Conservation (phyloP, 1,140 invertebrate genomes). For the Triops cancriformis region DNA sequence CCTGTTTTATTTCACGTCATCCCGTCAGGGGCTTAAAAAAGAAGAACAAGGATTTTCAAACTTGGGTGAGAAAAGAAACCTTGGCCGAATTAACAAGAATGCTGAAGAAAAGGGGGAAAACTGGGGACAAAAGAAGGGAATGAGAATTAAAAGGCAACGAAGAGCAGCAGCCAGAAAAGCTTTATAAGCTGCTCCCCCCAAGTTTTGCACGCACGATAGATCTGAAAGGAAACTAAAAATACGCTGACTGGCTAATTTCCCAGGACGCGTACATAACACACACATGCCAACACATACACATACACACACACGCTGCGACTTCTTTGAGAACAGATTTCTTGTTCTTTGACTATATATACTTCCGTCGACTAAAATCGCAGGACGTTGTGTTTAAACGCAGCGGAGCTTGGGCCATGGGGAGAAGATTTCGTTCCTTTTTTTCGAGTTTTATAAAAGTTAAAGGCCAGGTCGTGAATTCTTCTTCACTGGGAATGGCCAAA, state of each 20-base stretch:
- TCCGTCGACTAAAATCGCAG: background rate
- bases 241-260: conserved; percentile 9
- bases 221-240: background rate
- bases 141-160: background rate
- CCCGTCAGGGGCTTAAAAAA: background rate
- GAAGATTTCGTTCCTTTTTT: too few relatives aligned
- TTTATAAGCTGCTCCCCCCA: background rate
- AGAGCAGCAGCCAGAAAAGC: background rate
- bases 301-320: background rate
- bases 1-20: conserved; percentile 1
- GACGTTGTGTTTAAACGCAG: too few relatives aligned
- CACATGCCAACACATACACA: background rate
- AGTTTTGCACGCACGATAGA: conserved; percentile 9
- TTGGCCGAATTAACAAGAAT: too few relatives aligned
- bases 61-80: too few relatives aligned
- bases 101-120: too few relatives aligned
- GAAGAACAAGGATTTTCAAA: background rate
- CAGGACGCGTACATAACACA: background rate
- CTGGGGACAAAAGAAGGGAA: background rate
- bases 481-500: too few relatives aligned
- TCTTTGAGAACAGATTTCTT: background rate
- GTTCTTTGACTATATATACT: background rate
- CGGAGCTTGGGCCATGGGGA: too few relatives aligned
- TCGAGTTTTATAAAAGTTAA: too few relatives aligned
- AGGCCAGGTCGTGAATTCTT: too few relatives aligned